These are phyloP conservation scores for Dynastes tityus DNA, from an alignment of 2,888 invertebrate genomes.

Conservation along the genomic window DNA sequence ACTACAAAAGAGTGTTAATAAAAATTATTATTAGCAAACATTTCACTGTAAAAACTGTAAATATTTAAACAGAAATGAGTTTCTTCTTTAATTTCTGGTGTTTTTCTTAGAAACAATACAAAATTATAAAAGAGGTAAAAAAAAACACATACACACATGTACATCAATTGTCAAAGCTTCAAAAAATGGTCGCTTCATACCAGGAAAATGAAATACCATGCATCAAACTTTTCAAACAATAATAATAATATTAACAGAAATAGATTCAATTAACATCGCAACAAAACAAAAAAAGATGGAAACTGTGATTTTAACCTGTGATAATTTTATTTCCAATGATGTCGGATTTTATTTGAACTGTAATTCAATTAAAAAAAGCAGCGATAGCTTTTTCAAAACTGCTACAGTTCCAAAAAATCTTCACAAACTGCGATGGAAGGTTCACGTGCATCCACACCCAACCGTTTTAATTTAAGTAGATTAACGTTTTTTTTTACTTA, in stretches of 20 bases:
- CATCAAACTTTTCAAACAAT: background rate
- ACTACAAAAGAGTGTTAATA: slow-evolving; percentile 23
- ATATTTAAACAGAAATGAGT: background rate
- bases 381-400: background rate
- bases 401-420: background rate
- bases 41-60: slow-evolving; percentile 16
- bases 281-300: background rate
- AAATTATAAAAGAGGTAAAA: background rate
- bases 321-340: slow-evolving; percentile 15
- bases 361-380: background rate
- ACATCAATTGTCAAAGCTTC: slow-evolving; percentile 22
- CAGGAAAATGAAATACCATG: background rate
- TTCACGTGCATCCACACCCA: slow-evolving; percentile 1
- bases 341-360: background rate
- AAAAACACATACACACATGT: background rate
- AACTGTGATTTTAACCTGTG: slow-evolving; percentile 16
- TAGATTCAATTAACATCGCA: background rate
- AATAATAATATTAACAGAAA: background rate
- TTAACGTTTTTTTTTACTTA: slow-evolving; percentile 8
- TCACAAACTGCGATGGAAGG: background rate
- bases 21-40: background rate
- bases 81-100: background rate
- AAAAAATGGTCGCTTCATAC: background rate
- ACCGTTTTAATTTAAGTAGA: background rate
- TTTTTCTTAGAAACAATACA: background rate